Evolutionary conservation across 1,140 invertebrate species (phyloP), one percentile per base, ranked within the genome.

Genomic region (Euwallacea similis): DNA sequence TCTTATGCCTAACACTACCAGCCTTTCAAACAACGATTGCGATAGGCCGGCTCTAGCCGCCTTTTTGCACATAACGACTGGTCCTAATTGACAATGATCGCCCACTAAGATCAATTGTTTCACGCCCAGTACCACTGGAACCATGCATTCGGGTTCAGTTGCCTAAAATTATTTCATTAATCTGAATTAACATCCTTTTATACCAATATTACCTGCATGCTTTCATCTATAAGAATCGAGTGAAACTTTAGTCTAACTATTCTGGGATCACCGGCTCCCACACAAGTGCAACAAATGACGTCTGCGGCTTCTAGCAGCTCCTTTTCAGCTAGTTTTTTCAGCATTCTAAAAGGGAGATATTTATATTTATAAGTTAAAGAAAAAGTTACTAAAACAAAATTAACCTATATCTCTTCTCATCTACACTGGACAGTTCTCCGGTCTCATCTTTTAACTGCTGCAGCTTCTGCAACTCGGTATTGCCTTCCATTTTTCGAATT

Each of bases 41-140:
- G 95, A 97, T 2, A 99, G 87, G 0, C 98, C 98, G 33, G 98
- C 97, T 63, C 93, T 88, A 0, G 97, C 96, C 0, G 98, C 97
- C 82, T 99, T 98, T 82, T 99, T 99, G 83, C 97, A 99, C 97
- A 99, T 99, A 0, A 99, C 97, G 0, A 99, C 97, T 0, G 97
- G 97, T 0, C 97, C 97, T 41, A 99, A 85, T 83, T 99, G 98
- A 78, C 98, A 99, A 81, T 99, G 98, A 85, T 99, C 98, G 2
- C 98, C 97, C 0, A 99, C 97, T 0, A 99, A 86, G 68, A 99
- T 97, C 0, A 99, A 83, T 82, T 98, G 88, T 78, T 97, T 93
- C 7, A 96, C 97, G n/a, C 98, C 98, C 2, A 99, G 84, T 0
- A 99, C 95, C 0, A 99, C 97, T 0, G 98, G 96, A 6, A 3